Evolutionary conservation across 2,888 invertebrate genomes (phyloP), one percentile per base, ranked within the genome.

Genomic region (Amblyjoppa fuscipennis): DNA sequence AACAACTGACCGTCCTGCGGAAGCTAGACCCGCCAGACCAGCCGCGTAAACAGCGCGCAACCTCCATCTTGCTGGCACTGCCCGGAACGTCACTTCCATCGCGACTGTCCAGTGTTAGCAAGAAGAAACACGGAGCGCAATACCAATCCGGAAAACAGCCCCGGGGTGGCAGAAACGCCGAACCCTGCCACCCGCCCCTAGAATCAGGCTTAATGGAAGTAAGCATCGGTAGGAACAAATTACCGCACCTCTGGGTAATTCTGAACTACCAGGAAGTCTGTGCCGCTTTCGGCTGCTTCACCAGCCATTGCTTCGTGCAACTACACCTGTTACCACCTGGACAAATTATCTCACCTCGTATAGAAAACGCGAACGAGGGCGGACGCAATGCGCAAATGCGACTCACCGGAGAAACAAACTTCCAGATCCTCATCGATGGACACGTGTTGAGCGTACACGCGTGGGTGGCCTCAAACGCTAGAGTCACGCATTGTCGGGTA

Each of bases 241-340:
- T 73, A 41, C 79, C 79, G 1, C 53, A 73, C 28, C n/a, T 73
- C 4, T 64, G 51, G n/a, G 79, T 66, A n/a, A 41, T 25, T 5
- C 20, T 80, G 0, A 38, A 41, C 0, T 9, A 11, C 5, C 11
- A 11, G 11, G n/a, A 69, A 7, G 45, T 75, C 7, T 56, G 11
- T 3, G 75, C 75, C 0, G 70, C 81, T 9, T 41, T 81, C 13
- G 70, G 76, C 13, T 51, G 28, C 4, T 81, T 64, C 41, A 20
- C 76, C 31, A 64, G 38, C 1, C 51, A 64, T 9, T 81, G 76
- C 11, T 75, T 81, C 6, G 16, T 81, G 0, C 69, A 69, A 0
- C 61, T 75, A 0, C 13, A 25, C 5, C 38, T 28, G 38, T 13
- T 75, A 31, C 49, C 59, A 11, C 38, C 34, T 16, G 59, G 59